Evolutionary conservation across 2,888 invertebrate genomes (phyloP), one percentile per base, ranked within the genome.

Genomic region (Trachelus troglodyta): DNA sequence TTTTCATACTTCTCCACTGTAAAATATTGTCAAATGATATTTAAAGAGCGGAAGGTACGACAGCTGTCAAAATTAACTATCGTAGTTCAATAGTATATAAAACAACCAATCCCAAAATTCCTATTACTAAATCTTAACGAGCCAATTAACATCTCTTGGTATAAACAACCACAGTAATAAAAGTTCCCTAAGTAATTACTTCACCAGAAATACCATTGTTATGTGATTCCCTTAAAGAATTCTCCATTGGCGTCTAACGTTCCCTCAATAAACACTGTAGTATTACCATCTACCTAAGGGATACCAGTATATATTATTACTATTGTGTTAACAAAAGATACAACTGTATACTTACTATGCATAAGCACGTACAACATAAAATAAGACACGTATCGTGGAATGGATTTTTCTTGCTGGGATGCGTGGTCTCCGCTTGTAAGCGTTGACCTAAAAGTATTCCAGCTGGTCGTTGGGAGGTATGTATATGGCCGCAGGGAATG

Each of bases 371-470:
- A 56, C 56, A 15, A 56, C 56, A 56, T 73, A 30, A 56, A 73
- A 68, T 56, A 73, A 56, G 15, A 76, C 40, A 30, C 30, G 37
- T 73, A 35, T 40, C 23, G 33, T 31, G 74, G 76, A 81, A 76
- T 79, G 80, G 80, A 81, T 80, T 79, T 80, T 82, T 81, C 79
- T 77, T 81, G 76, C 76, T 78, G 78, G 76, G 78, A 76, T 77
- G 77, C 79, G 79, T 78, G 75, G 76, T 78, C 79, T 77, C 56
- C 56, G 23, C 81, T 80, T 77, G 79, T 80, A 80, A 81, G 78
- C 79, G 79, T 78, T 80, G 80, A 81, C 80, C 81, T 81, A 80
- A 81, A 81, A 81, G 80, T 81, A 81, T 81, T 80, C 81, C 76
- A 80, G 81, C 77, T 77, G 71, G 77, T 77, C 81, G 30, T 33